Conservation (phyloP, 2,113 vertebrate species). For the Colistium nudipinnis region DNA sequence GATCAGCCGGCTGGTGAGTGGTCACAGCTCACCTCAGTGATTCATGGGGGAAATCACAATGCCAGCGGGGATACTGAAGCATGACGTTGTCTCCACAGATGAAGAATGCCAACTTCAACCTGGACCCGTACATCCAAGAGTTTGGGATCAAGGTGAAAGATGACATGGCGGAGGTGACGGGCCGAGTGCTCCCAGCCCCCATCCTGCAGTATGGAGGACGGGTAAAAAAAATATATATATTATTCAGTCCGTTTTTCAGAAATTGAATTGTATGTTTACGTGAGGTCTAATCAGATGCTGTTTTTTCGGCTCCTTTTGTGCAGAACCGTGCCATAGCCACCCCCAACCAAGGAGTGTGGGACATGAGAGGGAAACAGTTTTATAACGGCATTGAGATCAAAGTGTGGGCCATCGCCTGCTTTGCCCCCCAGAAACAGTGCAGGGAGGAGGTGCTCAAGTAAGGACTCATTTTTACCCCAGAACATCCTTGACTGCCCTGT, state of each 20-base stretch:
- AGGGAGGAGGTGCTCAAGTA: constrained; percentile 99
- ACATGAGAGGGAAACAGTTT: constrained; percentile 99
- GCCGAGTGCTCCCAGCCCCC: constrained; percentile 94
- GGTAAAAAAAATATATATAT: constrained; percentile 77
- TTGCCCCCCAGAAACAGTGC: constrained; percentile 98
- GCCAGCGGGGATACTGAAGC: not conserved
- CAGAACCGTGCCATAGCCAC: constrained; percentile 99
- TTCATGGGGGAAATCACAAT: not conserved
- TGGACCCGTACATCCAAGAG: constrained; percentile 99
- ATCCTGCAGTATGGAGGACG: constrained; percentile 98
- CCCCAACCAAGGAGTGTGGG: constrained; percentile 99
- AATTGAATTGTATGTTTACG: not conserved
- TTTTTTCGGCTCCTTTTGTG: constrained; percentile 30
- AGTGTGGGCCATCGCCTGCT: constrained; percentile 99
- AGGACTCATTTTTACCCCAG: constrained; percentile 64
- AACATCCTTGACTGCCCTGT: not conserved
- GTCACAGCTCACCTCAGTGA: not conserved
- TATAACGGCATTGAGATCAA: constrained; percentile 99
- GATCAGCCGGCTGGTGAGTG: constrained; percentile 96
- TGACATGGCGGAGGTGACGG: constrained; percentile 98
- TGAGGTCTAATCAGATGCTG: constrained; percentile 17
- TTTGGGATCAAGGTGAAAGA: constrained; percentile 99
- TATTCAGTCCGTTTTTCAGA: not conserved
- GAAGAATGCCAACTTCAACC: constrained; percentile 99
- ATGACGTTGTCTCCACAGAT: constrained; percentile 81